phyloP scores from a whole-genome alignment of 2,113 vertebrate species.

The Lepus americanus region DNA sequence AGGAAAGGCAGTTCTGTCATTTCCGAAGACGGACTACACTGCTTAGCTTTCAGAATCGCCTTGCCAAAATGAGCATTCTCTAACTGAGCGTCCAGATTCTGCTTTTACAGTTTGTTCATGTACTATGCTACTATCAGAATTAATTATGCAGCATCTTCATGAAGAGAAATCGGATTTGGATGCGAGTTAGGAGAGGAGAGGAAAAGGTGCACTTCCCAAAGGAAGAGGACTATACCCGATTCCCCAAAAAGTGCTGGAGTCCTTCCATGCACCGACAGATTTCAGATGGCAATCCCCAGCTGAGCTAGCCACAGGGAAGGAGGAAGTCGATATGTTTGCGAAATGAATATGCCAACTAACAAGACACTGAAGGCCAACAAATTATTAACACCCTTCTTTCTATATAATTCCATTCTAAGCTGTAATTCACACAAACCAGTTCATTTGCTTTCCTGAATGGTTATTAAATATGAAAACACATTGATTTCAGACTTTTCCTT shows the following conservation, averaged over 20 bases:
- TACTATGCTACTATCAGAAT: constrained; percentile 64
- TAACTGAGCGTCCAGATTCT: constrained; percentile 59
- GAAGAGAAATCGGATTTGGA: constrained; percentile 67
- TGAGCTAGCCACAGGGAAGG: constrained; percentile 73
- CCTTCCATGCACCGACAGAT: constrained; percentile 74
- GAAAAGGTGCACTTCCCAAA: constrained; percentile 46
- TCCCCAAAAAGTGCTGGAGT: constrained; percentile 62
- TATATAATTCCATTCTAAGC: constrained; percentile 23
- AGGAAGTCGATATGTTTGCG: constrained; percentile 78
- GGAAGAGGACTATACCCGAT: constrained; percentile 9
- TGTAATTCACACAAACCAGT: constrained; percentile 42
- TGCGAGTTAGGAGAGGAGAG: constrained; percentile 57
- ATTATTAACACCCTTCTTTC: constrained; percentile 71
- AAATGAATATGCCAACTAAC: constrained; percentile 63
- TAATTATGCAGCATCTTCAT: constrained; percentile 78
- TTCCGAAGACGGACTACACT: constrained; percentile 70
- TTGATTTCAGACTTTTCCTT: constrained; percentile 10
- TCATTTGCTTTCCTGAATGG: background rate
- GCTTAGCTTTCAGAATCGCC: constrained; percentile 78
- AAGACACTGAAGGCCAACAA: constrained; percentile 62
- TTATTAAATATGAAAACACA: constrained; percentile 40
- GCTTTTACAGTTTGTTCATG: constrained; percentile 60
- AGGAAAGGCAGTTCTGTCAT: constrained; percentile 64
- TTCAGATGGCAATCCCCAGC: constrained; percentile 75
- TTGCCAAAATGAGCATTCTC: constrained; percentile 71